Base-by-base conservation (phyloP, 2,113 vertebrate genomes). In the Caranx melampygus region DNA sequence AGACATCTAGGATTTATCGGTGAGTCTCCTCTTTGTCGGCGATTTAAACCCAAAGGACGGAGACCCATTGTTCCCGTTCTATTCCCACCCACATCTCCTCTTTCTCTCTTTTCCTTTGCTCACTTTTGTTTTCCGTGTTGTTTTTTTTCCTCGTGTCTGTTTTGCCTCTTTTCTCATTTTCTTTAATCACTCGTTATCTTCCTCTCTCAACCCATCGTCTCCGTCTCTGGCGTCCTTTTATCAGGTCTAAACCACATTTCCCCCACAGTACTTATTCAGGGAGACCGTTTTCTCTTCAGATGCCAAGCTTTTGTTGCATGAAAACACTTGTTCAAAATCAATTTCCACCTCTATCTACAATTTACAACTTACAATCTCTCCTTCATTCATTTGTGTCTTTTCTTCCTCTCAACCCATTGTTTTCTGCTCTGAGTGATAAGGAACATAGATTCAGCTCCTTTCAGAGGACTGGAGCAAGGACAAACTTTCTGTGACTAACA, bases 271-370 rank as follows among this genome's bases (percentile, higher is more conserved):
- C 79, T 89, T 81, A 88, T 88, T 85, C 79, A 84, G 54, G 61
- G 49, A 66, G 79, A 75, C 49, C 71, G 52, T 85, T 87, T 91
- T 87, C 78, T 81, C 75, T 54, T 59, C 59, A 87, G 82, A 88
- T 73, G 72, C 72, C 68, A 75, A 64, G 80, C 75, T 84, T 86
- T 92, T 91, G 88, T 84, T 31, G 52, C 75, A 84, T 83, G 81
- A 87, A 87, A 84, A 82, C 72, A 85, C 86, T 86, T 87, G 77
- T 85, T 89, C 75, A 79, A 89, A 90, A 91, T 87, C 87, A 84
- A 86, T 86, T 87, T 88, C 65, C 77, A 64, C 61, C 26, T 67
- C 87, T 73, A 86, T 87, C 78, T 71, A 10, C 40, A 42, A 37
- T 42, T 42, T 68, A 42, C 40, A 42, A 42, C 11, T 42, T 42